Conservation (phyloP, 2,797 vertebrate genomes). For the Sciurus vulgaris region DNA sequence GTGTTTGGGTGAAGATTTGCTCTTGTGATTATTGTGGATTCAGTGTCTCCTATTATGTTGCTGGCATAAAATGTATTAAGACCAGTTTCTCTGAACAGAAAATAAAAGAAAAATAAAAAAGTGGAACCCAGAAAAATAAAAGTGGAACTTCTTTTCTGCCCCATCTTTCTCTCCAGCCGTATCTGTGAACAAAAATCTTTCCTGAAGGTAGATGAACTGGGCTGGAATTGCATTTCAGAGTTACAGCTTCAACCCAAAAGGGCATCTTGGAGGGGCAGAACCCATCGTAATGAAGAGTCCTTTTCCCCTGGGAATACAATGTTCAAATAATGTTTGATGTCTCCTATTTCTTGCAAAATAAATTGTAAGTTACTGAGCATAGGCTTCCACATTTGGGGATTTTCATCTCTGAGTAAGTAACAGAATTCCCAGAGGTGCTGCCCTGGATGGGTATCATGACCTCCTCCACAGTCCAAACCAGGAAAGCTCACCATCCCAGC, state of each 20-base stretch:
- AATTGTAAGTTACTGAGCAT: not conserved
- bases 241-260: constrained; percentile 64
- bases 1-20: constrained; percentile 55
- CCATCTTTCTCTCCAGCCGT: constrained; percentile 71
- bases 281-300: not conserved
- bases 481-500: not conserved
- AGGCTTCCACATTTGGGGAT: not conserved
- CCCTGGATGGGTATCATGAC: no score
- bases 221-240: constrained; percentile 67
- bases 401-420: not conserved
- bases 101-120: no score
- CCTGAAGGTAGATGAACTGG: constrained; percentile 74
- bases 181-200: constrained; percentile 76
- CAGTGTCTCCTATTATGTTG: not conserved
- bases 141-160: constrained; percentile 7
- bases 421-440: not conserved
- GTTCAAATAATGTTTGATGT: not conserved
- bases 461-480: not conserved
- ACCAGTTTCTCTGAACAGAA: constrained; percentile 46
- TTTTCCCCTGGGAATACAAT: constrained; percentile 78
- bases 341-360: constrained; percentile 20
- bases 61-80: constrained; percentile 52
- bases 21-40: not conserved
- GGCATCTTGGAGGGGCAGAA: constrained; percentile 65
- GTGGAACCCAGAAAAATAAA: constrained; percentile 32